phyloP scores from a whole-genome alignment of 2,888 invertebrate genomes.

The Plagodis pulveraria region DNA sequence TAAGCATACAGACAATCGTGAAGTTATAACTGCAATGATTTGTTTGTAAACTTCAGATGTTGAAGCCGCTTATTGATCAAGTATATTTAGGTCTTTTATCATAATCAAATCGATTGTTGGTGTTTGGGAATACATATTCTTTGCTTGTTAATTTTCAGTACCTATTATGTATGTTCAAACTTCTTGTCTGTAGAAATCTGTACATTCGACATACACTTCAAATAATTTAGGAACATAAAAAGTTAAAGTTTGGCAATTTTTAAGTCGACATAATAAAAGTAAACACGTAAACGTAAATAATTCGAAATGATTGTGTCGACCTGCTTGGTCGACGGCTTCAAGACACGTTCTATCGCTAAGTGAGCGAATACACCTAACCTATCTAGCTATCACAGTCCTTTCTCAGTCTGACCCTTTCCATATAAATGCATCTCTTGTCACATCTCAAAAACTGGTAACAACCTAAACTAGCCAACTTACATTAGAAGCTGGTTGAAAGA shows the following conservation, averaged over 20 bases:
- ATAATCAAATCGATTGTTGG: too few relatives aligned
- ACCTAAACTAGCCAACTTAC: constrained; percentile 76
- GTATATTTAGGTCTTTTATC: too few relatives aligned
- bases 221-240: constrained; percentile 46
- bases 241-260: constrained; percentile 48
- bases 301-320: constrained; percentile 58
- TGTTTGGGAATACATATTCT: too few relatives aligned
- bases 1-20: too few relatives aligned
- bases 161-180: too few relatives aligned
- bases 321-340: constrained; percentile 59
- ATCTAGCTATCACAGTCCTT: constrained; percentile 84
- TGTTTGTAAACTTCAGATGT: too few relatives aligned
- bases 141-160: too few relatives aligned
- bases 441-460: constrained; percentile 81
- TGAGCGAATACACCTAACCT: constrained; percentile 81
- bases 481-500: constrained; percentile 71
- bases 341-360: constrained; percentile 76
- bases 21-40: too few relatives aligned
- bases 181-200: not conserved
- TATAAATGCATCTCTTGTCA: constrained; percentile 77
- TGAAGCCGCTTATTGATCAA: too few relatives aligned
- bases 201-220: constrained; percentile 31
- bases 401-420: constrained; percentile 84
- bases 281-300: constrained; percentile 42
- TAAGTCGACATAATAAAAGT: constrained; percentile 49